Evolutionary conservation across 2,888 invertebrate species (phyloP).

Genomic region (Nemoura dubitans): DNA sequence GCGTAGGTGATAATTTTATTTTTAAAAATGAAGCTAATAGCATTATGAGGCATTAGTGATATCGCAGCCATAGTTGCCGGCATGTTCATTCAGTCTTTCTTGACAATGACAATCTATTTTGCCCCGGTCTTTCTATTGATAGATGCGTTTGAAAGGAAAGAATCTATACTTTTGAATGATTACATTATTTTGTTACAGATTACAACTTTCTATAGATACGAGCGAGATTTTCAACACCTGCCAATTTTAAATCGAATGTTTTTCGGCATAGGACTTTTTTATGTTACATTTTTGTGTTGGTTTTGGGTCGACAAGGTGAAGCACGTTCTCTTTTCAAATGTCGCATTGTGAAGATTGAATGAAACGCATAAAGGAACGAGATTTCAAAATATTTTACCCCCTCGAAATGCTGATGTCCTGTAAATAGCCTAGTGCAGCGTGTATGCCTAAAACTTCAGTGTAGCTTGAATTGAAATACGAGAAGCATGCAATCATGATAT

Average conservation of each 20-base stretch:
- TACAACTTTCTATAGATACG: neutral
- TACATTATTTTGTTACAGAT: conserved; percentile 13
- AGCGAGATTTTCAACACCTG: conserved; percentile 21
- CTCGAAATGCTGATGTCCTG: conserved; percentile 9
- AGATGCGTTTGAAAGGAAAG: neutral
- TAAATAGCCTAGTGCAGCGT: neutral
- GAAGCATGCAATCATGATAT: neutral
- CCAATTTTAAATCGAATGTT: conserved; percentile 21
- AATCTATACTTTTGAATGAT: conserved; percentile 1
- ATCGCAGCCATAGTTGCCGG: neutral
- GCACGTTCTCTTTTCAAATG: conserved; percentile 32
- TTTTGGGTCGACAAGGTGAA: conserved; percentile 25
- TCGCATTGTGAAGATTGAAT: conserved; percentile 33
- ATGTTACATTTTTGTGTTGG: conserved; percentile 21
- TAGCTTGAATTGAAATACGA: neutral
- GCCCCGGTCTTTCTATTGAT: neutral
- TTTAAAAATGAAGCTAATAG: neutral
- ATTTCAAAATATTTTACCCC: conserved; percentile 26
- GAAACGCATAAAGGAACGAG: conserved; percentile 16
- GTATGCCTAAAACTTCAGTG: neutral
- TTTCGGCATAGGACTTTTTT: neutral
- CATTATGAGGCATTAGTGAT: too few relatives aligned
- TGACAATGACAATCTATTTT: neutral
- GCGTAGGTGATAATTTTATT: neutral
- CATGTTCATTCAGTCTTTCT: neutral